Conservation (phyloP, 1,140 invertebrate genomes). For the Drosophila mojavensis region DNA sequence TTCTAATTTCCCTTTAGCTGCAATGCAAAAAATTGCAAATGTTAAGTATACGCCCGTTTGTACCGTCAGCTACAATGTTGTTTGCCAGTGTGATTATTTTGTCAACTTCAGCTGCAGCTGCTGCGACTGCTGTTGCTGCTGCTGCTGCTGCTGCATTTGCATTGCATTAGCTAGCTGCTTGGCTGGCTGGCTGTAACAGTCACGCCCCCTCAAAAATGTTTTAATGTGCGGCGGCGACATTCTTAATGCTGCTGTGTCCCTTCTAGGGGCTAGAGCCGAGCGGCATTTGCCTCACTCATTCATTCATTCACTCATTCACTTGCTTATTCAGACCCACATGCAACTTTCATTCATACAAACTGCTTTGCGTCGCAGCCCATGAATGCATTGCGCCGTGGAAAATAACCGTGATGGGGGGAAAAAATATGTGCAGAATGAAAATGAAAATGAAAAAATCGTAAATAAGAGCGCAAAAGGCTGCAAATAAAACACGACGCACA, state of each 20-base stretch:
- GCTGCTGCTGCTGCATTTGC: constrained; percentile 33
- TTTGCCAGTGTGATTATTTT: constrained; percentile 46
- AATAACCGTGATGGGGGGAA: constrained; percentile 21
- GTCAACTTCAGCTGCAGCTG: constrained; percentile 36
- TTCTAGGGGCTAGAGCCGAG: not conserved
- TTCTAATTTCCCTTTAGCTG: constrained; percentile 62
- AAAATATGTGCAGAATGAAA: constrained; percentile 46
- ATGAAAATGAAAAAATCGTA: constrained; percentile 61
- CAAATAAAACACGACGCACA: constrained; percentile 62
- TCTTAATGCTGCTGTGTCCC: constrained; percentile 47
- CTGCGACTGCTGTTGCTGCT: not conserved
- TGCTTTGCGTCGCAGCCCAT: constrained; percentile 35
- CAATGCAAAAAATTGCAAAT: constrained; percentile 74
- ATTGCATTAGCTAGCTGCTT: constrained; percentile 45
- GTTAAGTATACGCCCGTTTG: constrained; percentile 66
- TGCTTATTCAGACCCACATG: constrained; percentile 69
- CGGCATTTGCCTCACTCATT: constrained; percentile 33
- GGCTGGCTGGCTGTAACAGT: not conserved
- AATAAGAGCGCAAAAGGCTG: constrained; percentile 81
- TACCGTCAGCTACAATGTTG: constrained; percentile 15
- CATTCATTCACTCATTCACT: constrained; percentile 71
- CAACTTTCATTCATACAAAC: constrained; percentile 79
- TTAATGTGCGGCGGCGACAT: constrained; percentile 75
- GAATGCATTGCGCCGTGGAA: constrained; percentile 52
- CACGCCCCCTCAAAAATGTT: constrained; percentile 61